Base-by-base conservation (phyloP, 2,888 invertebrate genomes). In the Drosophila cognata region DNA sequence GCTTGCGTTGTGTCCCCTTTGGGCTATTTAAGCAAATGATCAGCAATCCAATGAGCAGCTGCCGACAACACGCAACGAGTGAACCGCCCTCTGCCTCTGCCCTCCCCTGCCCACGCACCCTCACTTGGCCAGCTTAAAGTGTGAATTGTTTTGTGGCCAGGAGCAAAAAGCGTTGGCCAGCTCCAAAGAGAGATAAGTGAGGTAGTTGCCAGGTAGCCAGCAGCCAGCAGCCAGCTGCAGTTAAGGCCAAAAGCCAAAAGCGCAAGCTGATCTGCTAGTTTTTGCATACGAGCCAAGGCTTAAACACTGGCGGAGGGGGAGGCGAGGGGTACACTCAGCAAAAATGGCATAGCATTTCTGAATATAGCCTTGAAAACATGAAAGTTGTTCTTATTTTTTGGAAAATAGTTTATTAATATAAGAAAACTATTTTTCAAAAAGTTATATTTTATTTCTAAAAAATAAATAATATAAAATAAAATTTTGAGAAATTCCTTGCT, bases 11-110 rank as follows among this genome's bases (percentile, higher is more conserved):
- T 82, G 82, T 87, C 84, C 80, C 90, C 89, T 79, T 79, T 88
- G 80, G 90, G 90, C 89, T 88, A 84, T 90, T 88, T 90, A 88
- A 90, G 89, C 88, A 88, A 88, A 88, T 88, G 87, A 86, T 84
- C 89, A 58, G 76, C 68, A 75, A 71, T 71, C 79, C 74, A 67
- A 71, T 50, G 77, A 65, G 57, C 63, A 75, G 74, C 75, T 46
- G 46, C 71, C 70, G 74, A 73, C 77, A 75, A 88, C 90, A 88
- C 87, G 87, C 87, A 88, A 88, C 80, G 75, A 63, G 53, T 35
- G 21, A n/a, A 33, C 55, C 25, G 10, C 13, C 35, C 28, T 2
- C 21, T 10, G 10, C 13, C 10, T 1, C 52, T 25, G 3, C 13
- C 25, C 48, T 18, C 11, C 21, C 2, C 25, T 1, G 0, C 25